These are phyloP conservation scores for Platycheirus albimanus DNA, from an alignment of 2,888 invertebrate genomes.

Conservation along the genomic window DNA sequence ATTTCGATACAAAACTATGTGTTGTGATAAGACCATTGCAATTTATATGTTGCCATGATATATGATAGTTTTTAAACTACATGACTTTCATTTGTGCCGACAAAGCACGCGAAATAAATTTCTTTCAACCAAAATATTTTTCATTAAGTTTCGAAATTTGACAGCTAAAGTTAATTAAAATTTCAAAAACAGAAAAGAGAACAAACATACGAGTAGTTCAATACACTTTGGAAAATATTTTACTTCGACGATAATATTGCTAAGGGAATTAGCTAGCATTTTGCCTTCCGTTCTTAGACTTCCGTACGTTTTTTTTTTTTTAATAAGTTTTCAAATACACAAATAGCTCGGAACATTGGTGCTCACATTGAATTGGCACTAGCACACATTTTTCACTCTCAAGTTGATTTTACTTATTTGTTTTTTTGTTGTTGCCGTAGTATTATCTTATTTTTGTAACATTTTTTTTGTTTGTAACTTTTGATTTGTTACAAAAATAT, in stretches of 20 bases:
- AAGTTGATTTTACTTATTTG: constrained; percentile 35
- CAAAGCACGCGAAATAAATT: too few species aligned
- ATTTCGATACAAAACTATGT: too few species aligned
- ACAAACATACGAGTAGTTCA: too few species aligned
- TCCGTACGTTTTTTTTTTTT: constrained; percentile 29
- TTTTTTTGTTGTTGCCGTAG: constrained; percentile 2
- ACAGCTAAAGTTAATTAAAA: constrained; percentile 24
- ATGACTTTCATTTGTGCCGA: too few species aligned
- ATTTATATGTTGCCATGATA: too few species aligned
- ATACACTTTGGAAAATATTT: constrained; percentile 6
- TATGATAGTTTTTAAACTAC: too few species aligned
- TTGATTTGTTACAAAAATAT: constrained; percentile 16
- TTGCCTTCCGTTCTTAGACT: constrained; percentile 28
- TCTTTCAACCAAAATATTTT: constrained; percentile 35
- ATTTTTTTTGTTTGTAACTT: constrained; percentile 14
- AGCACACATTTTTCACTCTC: constrained; percentile 51
- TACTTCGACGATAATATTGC: constrained; percentile 11
- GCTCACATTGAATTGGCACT: constrained; percentile 64
- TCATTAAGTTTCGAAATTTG: constrained; percentile 9
- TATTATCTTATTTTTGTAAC: constrained; percentile 12
- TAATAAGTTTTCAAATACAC: constrained; percentile 56
- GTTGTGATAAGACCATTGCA: too few species aligned
- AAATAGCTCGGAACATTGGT: constrained; percentile 46
- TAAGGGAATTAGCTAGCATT: constrained; percentile 40
- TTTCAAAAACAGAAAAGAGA: not conserved